Percentiles rank a stretch among this genome's conserved stretches.
These are phyloP conservation scores for Pollicipes pollicipes DNA, from an alignment of 1,140 invertebrate genomes.

Conservation along the genomic window DNA sequence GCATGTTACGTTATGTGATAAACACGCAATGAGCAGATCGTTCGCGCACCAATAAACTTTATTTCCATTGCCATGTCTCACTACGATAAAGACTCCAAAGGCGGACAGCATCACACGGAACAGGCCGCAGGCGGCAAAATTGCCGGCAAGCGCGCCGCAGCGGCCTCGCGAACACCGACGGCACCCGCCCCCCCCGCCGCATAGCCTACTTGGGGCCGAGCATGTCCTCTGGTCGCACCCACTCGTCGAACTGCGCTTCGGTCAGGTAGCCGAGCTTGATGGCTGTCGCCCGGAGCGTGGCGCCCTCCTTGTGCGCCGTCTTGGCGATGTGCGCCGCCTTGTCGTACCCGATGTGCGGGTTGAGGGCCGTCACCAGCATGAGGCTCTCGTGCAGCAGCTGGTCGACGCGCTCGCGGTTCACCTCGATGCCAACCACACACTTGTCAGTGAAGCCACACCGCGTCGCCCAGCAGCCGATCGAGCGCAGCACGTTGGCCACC, in stretches of 20 bases:
- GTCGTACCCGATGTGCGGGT: constrained; percentile 97
- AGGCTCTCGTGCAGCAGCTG: constrained; percentile 83
- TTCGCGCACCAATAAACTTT: not conserved
- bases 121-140: no score
- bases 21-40: not conserved
- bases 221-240: constrained; percentile 90
- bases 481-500: constrained; percentile 83
- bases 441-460: constrained; percentile 74
- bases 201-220: constrained; percentile 63
- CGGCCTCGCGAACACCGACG: no score
- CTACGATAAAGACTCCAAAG: not conserved
- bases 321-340: constrained; percentile 94
- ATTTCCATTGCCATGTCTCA: not conserved
- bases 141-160: no score
- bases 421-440: constrained; percentile 78
- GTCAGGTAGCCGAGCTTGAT: constrained; percentile 72
- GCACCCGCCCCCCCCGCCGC: no score
- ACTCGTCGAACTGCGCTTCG: constrained; percentile 77
- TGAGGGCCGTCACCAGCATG: constrained; percentile 96
- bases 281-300: constrained; percentile 77
- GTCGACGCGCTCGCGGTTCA: constrained; percentile 60
- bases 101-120: not conserved
- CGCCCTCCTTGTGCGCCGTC: constrained; percentile 81
- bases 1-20: no score
- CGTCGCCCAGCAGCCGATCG: constrained; percentile 76